A percentile compares a stretch with the other conserved stretches of the same genome.
These are phyloP conservation scores for Xylophagus ater DNA, from an alignment of 2,888 invertebrate species.

Conservation along the genomic window DNA sequence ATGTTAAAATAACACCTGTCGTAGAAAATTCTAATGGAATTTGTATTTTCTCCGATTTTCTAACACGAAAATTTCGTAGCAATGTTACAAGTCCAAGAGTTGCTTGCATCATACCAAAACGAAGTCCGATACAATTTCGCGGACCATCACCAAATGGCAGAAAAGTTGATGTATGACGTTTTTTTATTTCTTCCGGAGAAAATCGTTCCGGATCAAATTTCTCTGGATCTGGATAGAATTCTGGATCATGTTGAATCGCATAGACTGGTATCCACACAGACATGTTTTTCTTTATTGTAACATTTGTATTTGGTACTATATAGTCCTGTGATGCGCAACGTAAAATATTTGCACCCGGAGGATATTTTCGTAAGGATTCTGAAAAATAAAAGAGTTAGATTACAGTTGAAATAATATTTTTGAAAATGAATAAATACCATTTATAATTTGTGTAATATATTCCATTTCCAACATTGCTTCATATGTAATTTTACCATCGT, in stretches of 20 bases:
- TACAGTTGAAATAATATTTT: background rate
- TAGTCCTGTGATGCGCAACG: constrained; percentile 35
- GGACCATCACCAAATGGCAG: constrained; percentile 19
- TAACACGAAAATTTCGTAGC: constrained; percentile 13
- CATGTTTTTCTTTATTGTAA: constrained; percentile 40
- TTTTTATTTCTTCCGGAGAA: constrained; percentile 40
- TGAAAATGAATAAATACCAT: constrained; percentile 27
- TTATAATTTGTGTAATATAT: constrained; percentile 41
- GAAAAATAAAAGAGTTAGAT: constrained; percentile 12
- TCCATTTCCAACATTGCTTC: constrained; percentile 40
- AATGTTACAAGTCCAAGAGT: constrained; percentile 8
- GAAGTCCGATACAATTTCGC: constrained; percentile 17
- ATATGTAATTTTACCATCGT: constrained; percentile 37
- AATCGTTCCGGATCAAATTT: constrained; percentile 48
- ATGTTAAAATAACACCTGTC: background rate
- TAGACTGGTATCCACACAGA: constrained; percentile 40
- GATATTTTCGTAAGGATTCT: constrained; percentile 44
- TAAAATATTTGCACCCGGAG: constrained; percentile 40
- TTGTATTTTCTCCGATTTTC: constrained; percentile 19
- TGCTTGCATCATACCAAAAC: constrained; percentile 18
- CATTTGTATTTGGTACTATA: constrained; percentile 25
- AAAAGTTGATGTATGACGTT: constrained; percentile 28
- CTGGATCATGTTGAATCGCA: constrained; percentile 44
- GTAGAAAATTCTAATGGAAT: constrained; percentile 7
- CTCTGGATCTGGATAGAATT: constrained; percentile 45